Base-by-base conservation (phyloP, 2,888 invertebrate species). In the Cantharis nigra region DNA sequence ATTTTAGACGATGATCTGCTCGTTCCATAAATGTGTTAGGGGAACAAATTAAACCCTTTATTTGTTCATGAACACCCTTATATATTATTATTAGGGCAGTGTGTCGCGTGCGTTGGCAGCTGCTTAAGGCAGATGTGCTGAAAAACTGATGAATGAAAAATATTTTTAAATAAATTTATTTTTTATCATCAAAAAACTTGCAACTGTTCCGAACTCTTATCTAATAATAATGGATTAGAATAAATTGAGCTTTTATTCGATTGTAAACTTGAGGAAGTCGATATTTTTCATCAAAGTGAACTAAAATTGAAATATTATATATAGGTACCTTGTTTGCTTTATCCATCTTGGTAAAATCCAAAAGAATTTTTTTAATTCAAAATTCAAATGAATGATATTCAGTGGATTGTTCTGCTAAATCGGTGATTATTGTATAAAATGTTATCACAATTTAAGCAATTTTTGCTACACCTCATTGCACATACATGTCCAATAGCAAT, bases 21-120 rank as follows among this genome's bases (percentile, higher is more conserved):
- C 72, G 30, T 28, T 49, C 70, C 49, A 72, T 72, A 69, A 64
- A 71, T 71, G 71, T 49, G 72, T 72, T 71, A 77, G 72, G 77
- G 77, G 71, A 71, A 64, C 63, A 74, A 65, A 72, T 72, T 74
- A 74, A 80, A 79, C 80, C 80, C 80, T 80, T 80, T 79, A 78
- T 80, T 79, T 80, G 80, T 72, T 73, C 28, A 67, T 62, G 28
- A 26, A 63, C 78, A 74, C 77, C 77, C 77, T 69, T 76, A 72
- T 77, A 64, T 23, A 67, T 49, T 67, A 67, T 67, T 67, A 79
- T 78, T 79, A 75, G 79, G 80, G 78, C 80, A 80, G 78, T 80
- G 72, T 79, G 80, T 80, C 80, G 80, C 80, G 79, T 80, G 80
- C 76, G 23, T 67, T 76, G 78, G 71, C 80, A 80, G 80, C 80